These are phyloP conservation scores for Equus quagga DNA, from an alignment of 2,113 vertebrate species.

Conservation along the genomic window DNA sequence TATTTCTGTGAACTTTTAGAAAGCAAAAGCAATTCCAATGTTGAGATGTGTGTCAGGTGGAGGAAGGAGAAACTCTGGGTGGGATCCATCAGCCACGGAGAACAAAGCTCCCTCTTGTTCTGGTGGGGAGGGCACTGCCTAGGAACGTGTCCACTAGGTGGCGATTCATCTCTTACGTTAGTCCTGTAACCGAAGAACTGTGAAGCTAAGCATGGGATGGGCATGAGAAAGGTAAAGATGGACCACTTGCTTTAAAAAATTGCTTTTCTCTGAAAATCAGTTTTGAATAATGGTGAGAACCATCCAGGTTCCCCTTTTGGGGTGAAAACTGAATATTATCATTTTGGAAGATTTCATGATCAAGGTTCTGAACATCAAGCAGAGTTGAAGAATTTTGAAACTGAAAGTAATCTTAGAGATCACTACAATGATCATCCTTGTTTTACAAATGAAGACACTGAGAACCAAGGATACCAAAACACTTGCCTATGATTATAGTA, in stretches of 20 bases:
- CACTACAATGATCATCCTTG: not conserved
- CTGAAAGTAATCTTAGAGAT: not conserved
- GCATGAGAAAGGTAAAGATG: not conserved
- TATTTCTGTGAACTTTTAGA: not conserved
- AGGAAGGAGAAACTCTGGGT: conserved; percentile 3
- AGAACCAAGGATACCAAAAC: not conserved
- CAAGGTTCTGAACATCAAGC: not conserved
- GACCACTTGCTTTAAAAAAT: not conserved
- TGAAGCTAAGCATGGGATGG: not conserved
- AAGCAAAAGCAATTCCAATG: not conserved
- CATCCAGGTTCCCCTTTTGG: not conserved
- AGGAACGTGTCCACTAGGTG: conserved; percentile 76
- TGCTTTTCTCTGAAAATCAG: not conserved
- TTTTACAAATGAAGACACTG: not conserved
- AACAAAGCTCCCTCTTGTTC: conserved; percentile 67
- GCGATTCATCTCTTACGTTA: conserved; percentile 67
- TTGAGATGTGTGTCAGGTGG: not conserved
- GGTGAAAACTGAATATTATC: not conserved
- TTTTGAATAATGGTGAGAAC: not conserved
- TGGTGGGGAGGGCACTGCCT: not conserved
- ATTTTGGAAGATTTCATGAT: not conserved
- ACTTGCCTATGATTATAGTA: not conserved
- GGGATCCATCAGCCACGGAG: not conserved
- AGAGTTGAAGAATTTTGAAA: not conserved
- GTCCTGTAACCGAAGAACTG: not conserved